Evolutionary conservation across 2,888 invertebrate genomes (phyloP), one percentile per base, ranked within the genome.

Genomic region (Callyntrura guangdongensis): DNA sequence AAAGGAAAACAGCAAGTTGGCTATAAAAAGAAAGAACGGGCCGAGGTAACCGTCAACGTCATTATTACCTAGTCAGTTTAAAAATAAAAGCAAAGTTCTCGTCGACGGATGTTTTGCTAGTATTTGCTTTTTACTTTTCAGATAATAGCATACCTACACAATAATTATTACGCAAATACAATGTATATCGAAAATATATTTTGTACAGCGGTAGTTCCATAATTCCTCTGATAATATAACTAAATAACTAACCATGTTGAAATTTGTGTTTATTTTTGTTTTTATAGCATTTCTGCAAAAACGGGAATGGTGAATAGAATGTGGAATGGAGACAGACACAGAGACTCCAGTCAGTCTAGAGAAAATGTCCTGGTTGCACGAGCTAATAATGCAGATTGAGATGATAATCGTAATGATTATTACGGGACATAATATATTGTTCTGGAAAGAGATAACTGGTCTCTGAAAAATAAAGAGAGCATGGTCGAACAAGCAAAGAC

Each of bases 371-470:
- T 20, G 22, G 1, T 27, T 77, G 77, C 61, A 83, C 25, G 64
- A 83, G 82, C 82, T 83, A 83, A 83, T 83, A 83, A 83, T 83
- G 82, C 82, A 83, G 61, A 83, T 83, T 61, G 61, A 12, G n/a
- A 53, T 53, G 12, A 14, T 83, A 61, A 83, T 83, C 82, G 61
- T 83, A 83, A 83, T 83, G 64, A 83, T 83, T 83, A 83, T 83
- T 83, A 64, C 64, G 64, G 82, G 47, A 36, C 82, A 64, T 64
- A 83, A 83, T 83, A 83, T 61, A 83, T 64, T 64, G 64, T 64
- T 53, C n/a, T 14, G 36, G 36, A n/a, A 61, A 12, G 64, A 83
- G 82, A 83, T 83, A 83, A 49, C 27, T 27, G 79, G 27, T 49
- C 20, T 20, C 56, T 14, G 56, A 79, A 25, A 14, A 17, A 3